Conservation (phyloP, 2,888 invertebrate genomes). For the Rhodophaea formosa region DNA sequence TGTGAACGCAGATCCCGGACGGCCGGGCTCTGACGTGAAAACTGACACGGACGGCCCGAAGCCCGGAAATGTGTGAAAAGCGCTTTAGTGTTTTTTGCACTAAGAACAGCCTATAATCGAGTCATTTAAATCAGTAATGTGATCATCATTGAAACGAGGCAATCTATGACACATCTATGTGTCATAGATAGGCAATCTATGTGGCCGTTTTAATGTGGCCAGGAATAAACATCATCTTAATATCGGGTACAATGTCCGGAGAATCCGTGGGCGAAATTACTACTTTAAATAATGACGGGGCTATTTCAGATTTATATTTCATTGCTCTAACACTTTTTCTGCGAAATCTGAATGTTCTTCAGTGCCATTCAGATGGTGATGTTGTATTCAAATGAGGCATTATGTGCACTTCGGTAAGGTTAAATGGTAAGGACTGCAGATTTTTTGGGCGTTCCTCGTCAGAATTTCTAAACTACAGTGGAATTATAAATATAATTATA, state of each 20-base stretch:
- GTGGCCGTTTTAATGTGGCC: background rate
- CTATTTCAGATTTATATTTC: background rate
- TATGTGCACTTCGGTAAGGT: background rate
- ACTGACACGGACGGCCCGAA: too few relatives aligned
- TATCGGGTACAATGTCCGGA: background rate
- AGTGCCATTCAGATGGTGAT: background rate
- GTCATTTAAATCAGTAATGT: too few relatives aligned
- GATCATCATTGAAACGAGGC: too few relatives aligned
- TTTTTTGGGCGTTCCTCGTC: background rate
- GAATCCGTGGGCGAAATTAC: background rate
- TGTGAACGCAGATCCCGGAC: too few relatives aligned
- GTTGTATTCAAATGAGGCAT: slow-evolving; percentile 3
- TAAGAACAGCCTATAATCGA: too few relatives aligned
- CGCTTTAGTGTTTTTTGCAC: too few relatives aligned
- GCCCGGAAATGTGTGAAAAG: too few relatives aligned
- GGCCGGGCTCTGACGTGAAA: too few relatives aligned
- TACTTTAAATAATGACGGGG: background rate
- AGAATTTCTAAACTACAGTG: background rate
- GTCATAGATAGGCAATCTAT: too few relatives aligned
- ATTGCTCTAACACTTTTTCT: background rate
- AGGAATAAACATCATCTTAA: background rate
- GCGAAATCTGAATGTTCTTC: background rate
- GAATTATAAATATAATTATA: background rate
- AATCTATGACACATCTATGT: too few relatives aligned
- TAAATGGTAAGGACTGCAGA: background rate